Evolutionary conservation across 1,140 invertebrate genomes (phyloP).

Genomic region (Megalonaias nervosa): DNA sequence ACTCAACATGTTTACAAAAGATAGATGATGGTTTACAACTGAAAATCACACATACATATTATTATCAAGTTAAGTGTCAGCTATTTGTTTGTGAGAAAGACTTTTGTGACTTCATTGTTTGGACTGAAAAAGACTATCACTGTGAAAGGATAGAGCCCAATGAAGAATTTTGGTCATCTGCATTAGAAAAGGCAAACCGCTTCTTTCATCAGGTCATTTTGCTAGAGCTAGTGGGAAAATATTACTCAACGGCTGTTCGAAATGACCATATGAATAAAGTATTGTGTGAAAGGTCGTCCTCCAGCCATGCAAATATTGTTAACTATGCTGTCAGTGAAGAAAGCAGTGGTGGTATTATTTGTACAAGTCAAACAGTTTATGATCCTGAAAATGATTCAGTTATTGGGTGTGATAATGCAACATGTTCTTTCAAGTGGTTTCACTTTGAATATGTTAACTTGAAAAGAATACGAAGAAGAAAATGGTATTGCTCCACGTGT

Average conservation of each 20-base stretch:
- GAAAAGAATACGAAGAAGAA: too few species aligned
- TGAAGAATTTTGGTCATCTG: neutral
- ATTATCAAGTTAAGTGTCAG: neutral
- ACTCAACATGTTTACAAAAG: too few species aligned
- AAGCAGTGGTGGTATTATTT: too few species aligned
- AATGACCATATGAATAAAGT: neutral
- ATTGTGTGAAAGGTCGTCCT: too few species aligned
- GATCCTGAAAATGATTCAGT: neutral
- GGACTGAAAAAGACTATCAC: neutral
- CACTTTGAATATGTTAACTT: too few species aligned
- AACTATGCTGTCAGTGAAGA: too few species aligned
- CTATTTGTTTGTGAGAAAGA: neutral
- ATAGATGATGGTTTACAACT: neutral
- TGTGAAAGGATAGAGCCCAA: neutral
- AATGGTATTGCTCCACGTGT: too few species aligned
- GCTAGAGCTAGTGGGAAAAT: neutral
- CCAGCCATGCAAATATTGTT: too few species aligned
- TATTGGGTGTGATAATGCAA: too few species aligned
- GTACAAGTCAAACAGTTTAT: neutral
- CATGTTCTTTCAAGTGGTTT: too few species aligned
- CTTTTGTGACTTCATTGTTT: neutral
- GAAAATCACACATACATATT: neutral
- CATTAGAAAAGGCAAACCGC: neutral
- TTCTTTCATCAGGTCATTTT: neutral
- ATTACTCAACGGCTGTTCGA: neutral